phyloP scores from a whole-genome alignment of 2,797 vertebrate species.

The Sebastolobus alascanus region DNA sequence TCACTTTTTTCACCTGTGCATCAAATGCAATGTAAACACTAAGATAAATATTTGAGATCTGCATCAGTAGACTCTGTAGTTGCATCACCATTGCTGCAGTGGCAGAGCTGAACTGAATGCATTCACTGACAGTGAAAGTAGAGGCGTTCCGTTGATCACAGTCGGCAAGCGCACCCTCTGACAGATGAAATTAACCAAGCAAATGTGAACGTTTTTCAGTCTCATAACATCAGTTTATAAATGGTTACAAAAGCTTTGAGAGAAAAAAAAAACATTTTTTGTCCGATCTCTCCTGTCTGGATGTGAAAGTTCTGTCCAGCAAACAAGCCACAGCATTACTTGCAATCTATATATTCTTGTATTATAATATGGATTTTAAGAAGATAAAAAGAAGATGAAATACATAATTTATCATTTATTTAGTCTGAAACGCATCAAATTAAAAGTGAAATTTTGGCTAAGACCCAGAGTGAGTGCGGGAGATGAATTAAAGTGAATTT shows the following conservation, averaged over 20 bases:
- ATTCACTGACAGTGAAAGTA: background rate
- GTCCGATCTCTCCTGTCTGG: background rate
- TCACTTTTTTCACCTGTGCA: background rate
- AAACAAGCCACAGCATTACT: background rate
- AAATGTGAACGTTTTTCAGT: background rate
- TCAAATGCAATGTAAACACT: too few species aligned
- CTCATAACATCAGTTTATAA: background rate
- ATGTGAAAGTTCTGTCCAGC: background rate
- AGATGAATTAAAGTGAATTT: background rate
- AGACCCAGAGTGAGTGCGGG: background rate
- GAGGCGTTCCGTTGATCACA: background rate
- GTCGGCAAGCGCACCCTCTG: background rate
- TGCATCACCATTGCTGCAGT: background rate
- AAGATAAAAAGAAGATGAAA: background rate
- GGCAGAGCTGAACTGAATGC: background rate
- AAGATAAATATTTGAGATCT: background rate
- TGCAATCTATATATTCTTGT: background rate
- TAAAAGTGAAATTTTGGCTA: background rate
- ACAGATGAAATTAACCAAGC: background rate
- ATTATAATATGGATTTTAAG: background rate
- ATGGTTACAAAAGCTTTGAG: background rate
- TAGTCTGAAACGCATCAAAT: background rate
- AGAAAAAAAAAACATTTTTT: background rate
- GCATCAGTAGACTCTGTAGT: background rate
- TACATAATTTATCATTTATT: background rate